These are phyloP conservation scores for Cheilosia grossa DNA, from an alignment of 2,888 invertebrate species.

Conservation along the genomic window DNA sequence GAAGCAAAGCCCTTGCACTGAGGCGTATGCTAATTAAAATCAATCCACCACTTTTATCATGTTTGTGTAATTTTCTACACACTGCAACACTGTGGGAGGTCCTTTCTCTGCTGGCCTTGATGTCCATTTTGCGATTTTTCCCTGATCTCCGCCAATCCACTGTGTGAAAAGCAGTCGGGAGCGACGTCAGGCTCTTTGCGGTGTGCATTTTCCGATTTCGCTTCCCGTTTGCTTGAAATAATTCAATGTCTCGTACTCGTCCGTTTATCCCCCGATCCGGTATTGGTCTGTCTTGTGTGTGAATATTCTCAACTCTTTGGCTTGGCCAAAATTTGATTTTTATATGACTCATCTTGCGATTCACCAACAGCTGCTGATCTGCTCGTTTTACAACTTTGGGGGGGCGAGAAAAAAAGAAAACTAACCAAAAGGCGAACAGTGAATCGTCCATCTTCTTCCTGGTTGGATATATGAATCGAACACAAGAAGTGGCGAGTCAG, in stretches of 20 bases:
- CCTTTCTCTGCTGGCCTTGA: slow-evolving; percentile 47
- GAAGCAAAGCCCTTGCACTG: slow-evolving; percentile 11
- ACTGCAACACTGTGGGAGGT: slow-evolving; percentile 61
- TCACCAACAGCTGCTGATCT: slow-evolving; percentile 60
- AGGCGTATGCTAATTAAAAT: slow-evolving; percentile 73
- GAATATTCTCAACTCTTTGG: slow-evolving; percentile 1
- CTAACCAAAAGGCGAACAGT: neutral
- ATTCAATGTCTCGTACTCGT: slow-evolving; percentile 45
- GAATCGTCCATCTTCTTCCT: slow-evolving; percentile 40
- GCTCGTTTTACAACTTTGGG: slow-evolving; percentile 64
- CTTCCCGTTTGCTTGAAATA: slow-evolving; percentile 43
- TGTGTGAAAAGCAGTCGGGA: slow-evolving; percentile 1
- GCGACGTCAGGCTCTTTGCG: slow-evolving; percentile 38
- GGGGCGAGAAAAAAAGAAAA: slow-evolving; percentile 3
- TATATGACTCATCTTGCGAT: slow-evolving; percentile 57
- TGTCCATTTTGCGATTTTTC: slow-evolving; percentile 20
- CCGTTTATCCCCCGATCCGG: neutral
- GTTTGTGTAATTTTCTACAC: slow-evolving; percentile 72
- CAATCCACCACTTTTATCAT: slow-evolving; percentile 69
- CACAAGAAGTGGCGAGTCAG: slow-evolving; percentile 11
- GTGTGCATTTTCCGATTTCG: slow-evolving; percentile 51
- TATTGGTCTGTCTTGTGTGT: slow-evolving; percentile 29
- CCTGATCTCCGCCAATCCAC: neutral
- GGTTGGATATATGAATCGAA: slow-evolving; percentile 49
- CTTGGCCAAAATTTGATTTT: slow-evolving; percentile 68